Conservation (phyloP, 2,797 vertebrate species). For the Ceryle rudis region DNA sequence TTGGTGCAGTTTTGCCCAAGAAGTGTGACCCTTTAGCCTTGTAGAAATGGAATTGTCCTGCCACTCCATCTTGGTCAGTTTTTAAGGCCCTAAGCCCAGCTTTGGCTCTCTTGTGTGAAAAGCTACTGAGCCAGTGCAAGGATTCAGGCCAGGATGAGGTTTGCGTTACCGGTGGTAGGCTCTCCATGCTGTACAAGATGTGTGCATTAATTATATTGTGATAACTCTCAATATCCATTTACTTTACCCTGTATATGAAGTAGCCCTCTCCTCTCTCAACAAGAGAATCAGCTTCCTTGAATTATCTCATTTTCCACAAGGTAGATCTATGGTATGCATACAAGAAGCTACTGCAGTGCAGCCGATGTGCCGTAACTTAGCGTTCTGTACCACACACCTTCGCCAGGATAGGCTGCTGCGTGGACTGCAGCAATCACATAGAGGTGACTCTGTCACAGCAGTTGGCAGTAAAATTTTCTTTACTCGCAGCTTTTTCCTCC, state of each 20-base stretch:
- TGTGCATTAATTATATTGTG: neutral
- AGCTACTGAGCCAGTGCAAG: neutral
- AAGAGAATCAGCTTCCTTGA: neutral
- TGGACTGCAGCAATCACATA: neutral
- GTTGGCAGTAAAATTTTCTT: neutral
- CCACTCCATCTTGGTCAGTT: neutral
- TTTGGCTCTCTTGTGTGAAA: neutral
- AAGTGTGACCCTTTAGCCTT: neutral
- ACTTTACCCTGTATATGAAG: neutral
- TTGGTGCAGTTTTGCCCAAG: neutral
- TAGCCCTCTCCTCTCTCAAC: neutral
- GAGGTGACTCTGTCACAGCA: neutral
- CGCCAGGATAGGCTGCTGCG: neutral
- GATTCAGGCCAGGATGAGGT: neutral
- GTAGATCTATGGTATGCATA: neutral
- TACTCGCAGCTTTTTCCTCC: neutral
- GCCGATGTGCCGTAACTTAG: neutral
- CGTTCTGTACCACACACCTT: neutral
- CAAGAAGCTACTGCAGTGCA: neutral
- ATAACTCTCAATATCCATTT: neutral
- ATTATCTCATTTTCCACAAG: neutral
- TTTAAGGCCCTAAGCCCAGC: neutral
- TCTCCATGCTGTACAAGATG: neutral
- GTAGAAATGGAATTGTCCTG: neutral
- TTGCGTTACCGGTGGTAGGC: accelerated